Evolutionary conservation across 2,797 vertebrate genomes (phyloP), one percentile per base, ranked within the genome.

Genomic region (Urophycis tenuis): DNA sequence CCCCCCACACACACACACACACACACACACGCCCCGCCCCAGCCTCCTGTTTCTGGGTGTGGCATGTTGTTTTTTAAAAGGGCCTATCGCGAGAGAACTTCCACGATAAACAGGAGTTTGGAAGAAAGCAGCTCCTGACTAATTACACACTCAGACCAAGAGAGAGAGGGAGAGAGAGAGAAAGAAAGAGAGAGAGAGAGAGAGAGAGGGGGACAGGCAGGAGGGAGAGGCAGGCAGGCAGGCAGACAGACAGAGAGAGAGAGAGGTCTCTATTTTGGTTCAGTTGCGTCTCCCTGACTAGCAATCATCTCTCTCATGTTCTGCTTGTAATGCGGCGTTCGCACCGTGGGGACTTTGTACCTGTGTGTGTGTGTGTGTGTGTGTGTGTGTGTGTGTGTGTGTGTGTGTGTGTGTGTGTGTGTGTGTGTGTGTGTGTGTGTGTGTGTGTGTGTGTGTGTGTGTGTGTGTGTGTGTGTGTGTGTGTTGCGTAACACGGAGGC

Each of bases 11-110:
- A n/a, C 53, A 3, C 53, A n/a, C n/a, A n/a, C n/a, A n/a, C 7
- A 5, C 25, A 10, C 60, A 1, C 60, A 9, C n/a, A 4, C 60
- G 10, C 60, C 25, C 60, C 60, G 10, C 1, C 10, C 60, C 29
- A 67, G 60, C 53, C 53, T 60, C 53, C 53, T 60, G 53, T 60
- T 60, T 60, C 53, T 60, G 53, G 60, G 60, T 67, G 60, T 67
- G 60, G 60, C 60, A 3, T 60, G 53, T 60, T 67, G 60, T 67
- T 29, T 67, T 29, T 67, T 67, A 14, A 67, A 67, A 67, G 60
- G 7, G 60, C 29, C 25, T 29, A 67, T 67, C 25, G 60, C 60
- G 60, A 67, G 60, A 67, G 60, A 29, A 67, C 29, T 67, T 67
- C 60, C 60, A 67, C 12, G 60, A 29, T 67, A 67, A 67, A 29